A percentile compares a stretch with the other conserved stretches of the same genome.
Evolutionary conservation across 2,113 vertebrate genomes (phyloP).

Genomic region (Syngnathus typhle): DNA sequence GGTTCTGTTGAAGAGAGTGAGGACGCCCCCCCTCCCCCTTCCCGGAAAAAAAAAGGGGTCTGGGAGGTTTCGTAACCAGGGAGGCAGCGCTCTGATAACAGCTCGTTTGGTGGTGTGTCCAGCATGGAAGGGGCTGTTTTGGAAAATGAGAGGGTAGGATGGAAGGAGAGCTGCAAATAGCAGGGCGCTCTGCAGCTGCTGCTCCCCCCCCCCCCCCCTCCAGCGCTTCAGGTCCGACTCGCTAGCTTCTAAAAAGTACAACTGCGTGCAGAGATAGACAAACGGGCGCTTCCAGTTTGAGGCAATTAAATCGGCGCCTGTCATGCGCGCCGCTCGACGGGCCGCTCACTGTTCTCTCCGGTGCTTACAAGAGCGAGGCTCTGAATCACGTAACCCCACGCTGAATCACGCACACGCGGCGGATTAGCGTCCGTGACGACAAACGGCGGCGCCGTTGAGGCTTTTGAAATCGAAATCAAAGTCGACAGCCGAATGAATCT

Average conservation of each 20-base stretch:
- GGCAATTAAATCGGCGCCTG: background rate
- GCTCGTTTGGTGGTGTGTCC: slow-evolving; percentile 43
- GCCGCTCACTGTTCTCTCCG: background rate
- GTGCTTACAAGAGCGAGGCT: background rate
- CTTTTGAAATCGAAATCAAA: background rate
- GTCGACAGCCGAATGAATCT: background rate
- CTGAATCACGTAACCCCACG: background rate
- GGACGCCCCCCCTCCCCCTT: slow-evolving; percentile 5
- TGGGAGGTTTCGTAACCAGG: slow-evolving; percentile 20
- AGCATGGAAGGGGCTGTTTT: slow-evolving; percentile 56
- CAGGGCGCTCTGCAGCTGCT: slow-evolving; percentile 58
- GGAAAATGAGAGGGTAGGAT: slow-evolving; percentile 67
- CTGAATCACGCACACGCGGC: background rate
- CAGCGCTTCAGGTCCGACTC: background rate
- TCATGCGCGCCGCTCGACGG: background rate
- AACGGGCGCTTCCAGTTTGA: background rate
- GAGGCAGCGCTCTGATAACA: slow-evolving; percentile 33
- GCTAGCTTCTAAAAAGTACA: background rate
- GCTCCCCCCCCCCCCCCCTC: slow-evolving; percentile 38
- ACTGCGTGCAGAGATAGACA: background rate
- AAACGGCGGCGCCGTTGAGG: background rate
- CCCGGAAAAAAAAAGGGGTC: slow-evolving; percentile 22
- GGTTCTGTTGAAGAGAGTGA: background rate
- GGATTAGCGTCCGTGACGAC: background rate
- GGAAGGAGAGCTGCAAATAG: slow-evolving; percentile 65